Conservation (phyloP, 2,113 vertebrate species). For the Mellivora capensis region DNA sequence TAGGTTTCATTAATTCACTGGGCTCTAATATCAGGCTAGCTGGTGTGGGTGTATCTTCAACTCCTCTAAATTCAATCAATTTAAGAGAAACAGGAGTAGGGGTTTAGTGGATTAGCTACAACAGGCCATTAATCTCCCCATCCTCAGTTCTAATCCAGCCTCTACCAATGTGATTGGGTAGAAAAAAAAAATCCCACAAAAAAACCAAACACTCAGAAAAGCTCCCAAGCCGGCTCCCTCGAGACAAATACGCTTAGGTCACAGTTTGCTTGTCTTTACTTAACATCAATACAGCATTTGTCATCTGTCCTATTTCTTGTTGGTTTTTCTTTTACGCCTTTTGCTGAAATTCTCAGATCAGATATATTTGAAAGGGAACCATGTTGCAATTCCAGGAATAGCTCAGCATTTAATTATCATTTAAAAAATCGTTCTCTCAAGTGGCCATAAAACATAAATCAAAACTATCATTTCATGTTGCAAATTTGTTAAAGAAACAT, state of each 20-base stretch:
- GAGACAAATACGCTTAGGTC: conserved; percentile 57
- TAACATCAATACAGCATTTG: conserved; percentile 45
- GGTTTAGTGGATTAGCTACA: conserved; percentile 84
- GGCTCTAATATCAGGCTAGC: conserved; percentile 19
- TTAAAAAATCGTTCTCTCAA: conserved; percentile 25
- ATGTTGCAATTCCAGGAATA: neutral
- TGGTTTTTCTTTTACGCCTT: conserved; percentile 31
- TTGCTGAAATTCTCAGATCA: conserved; percentile 47
- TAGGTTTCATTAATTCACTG: conserved; percentile 48
- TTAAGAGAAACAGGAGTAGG: conserved; percentile 74
- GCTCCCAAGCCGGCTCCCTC: conserved; percentile 63
- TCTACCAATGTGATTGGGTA: conserved; percentile 75
- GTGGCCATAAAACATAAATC: conserved; percentile 45
- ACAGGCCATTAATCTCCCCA: conserved; percentile 84
- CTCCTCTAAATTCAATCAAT: conserved; percentile 78
- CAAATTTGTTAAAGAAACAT: conserved; percentile 25
- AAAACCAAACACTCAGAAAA: conserved; percentile 66
- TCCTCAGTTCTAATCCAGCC: conserved; percentile 82
- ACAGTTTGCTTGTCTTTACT: conserved; percentile 57
- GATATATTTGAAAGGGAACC: conserved; percentile 43
- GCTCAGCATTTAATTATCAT: conserved; percentile 45
- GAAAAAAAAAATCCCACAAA: conserved; percentile 29
- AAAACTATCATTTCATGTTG: conserved; percentile 37
- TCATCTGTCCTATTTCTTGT: conserved; percentile 35
- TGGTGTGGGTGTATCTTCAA: conserved; percentile 55